These are phyloP conservation scores for Penaeus japonicus DNA, from an alignment of 1,140 invertebrate species.

Conservation along the genomic window DNA sequence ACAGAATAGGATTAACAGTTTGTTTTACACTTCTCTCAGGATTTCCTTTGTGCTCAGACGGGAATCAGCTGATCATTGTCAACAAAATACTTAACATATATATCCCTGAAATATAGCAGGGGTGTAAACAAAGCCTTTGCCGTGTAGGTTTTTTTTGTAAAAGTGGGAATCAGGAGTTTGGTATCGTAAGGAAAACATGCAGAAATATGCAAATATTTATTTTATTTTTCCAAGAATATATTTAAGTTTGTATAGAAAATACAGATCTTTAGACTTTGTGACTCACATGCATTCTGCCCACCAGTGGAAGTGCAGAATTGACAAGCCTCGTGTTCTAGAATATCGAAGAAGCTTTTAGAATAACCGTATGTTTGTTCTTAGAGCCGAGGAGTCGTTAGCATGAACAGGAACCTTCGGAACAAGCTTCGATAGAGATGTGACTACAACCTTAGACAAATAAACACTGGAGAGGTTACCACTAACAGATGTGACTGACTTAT, in stretches of 20 bases:
- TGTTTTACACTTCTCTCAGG: no score
- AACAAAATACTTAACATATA: no score
- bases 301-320: constrained; percentile 15
- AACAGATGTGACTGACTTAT: no score
- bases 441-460: no score
- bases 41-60: no score
- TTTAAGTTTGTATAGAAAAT: constrained; percentile 54
- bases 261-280: constrained; percentile 49
- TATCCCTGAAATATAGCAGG: background rate
- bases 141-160: background rate
- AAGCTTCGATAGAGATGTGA: no score
- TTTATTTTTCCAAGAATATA: constrained; percentile 51
- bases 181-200: constrained; percentile 48
- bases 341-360: background rate
- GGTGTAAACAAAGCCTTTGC: background rate
- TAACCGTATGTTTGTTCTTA: background rate
- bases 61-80: no score
- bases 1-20: no score
- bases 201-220: constrained; percentile 50
- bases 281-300: constrained; percentile 15
- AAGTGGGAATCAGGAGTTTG: constrained; percentile 50
- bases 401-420: no score
- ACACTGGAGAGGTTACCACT: no score
- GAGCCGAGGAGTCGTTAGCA: background rate
- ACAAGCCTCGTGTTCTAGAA: constrained; percentile 32